Conservation (phyloP, 1,140 invertebrate species). For the Leptopilina boulardi region DNA sequence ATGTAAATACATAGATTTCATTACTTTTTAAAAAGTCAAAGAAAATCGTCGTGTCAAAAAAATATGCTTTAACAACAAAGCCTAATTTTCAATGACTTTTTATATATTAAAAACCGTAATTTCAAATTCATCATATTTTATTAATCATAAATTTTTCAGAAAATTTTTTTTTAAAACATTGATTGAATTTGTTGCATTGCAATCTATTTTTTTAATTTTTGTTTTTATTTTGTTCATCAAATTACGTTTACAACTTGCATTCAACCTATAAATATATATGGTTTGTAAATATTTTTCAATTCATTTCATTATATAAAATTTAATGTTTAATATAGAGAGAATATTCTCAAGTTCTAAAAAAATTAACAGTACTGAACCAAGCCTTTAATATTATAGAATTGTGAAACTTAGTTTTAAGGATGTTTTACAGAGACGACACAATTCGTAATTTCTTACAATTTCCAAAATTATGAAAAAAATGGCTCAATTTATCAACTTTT, state of each 20-base stretch:
- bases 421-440: background rate
- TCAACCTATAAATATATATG: background rate
- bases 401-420: background rate
- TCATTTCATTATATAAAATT: background rate
- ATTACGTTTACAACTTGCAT: background rate
- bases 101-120: background rate
- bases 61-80: background rate
- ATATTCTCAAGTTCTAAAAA: background rate
- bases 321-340: background rate
- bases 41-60: background rate
- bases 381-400: conserved; percentile 11
- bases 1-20: conserved; percentile 68
- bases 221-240: background rate
- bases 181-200: background rate
- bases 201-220: background rate
- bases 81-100: background rate
- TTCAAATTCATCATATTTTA: background rate
- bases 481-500: conserved; percentile 7
- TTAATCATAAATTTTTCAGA: no score
- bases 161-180: background rate
- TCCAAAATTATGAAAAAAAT: conserved; percentile 50
- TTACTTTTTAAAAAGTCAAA: conserved; percentile 36
- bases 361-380: background rate
- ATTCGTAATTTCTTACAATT: conserved; percentile 7
- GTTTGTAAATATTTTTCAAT: conserved; percentile 21